These are phyloP conservation scores for Ferdinandea cuprea DNA, from an alignment of 2,888 invertebrate genomes.

Conservation along the genomic window DNA sequence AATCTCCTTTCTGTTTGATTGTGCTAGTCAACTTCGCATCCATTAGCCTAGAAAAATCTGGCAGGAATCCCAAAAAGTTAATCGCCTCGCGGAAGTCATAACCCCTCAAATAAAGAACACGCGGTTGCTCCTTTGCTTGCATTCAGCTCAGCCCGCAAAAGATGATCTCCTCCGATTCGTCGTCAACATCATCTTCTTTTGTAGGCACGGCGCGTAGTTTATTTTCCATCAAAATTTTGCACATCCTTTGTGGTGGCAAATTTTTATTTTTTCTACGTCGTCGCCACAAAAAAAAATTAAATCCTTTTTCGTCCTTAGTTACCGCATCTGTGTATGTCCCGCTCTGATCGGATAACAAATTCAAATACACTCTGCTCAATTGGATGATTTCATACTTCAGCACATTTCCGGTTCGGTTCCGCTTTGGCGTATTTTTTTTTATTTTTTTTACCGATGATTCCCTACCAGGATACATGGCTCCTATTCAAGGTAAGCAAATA, in stretches of 20 bases:
- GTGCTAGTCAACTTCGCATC: conserved; percentile 35
- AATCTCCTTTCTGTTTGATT: conserved; percentile 44
- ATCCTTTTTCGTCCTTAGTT: not conserved
- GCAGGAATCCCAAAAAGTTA: conserved; percentile 57
- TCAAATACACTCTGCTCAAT: conserved; percentile 70
- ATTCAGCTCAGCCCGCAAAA: conserved; percentile 38
- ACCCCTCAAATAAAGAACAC: conserved; percentile 45
- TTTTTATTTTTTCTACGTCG: conserved; percentile 27
- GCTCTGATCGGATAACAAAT: conserved; percentile 43
- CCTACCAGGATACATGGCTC: conserved; percentile 39
- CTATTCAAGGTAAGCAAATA: conserved; percentile 66
- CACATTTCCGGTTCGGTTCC: conserved; percentile 65
- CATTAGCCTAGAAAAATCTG: conserved; percentile 65
- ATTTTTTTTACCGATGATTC: conserved; percentile 15
- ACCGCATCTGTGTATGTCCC: conserved; percentile 5
- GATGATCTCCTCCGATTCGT: conserved; percentile 9
- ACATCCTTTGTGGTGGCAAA: conserved; percentile 42
- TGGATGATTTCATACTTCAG: conserved; percentile 67
- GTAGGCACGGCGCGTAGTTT: too few relatives aligned
- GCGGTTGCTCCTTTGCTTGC: conserved; percentile 15
- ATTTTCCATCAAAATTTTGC: conserved; percentile 7
- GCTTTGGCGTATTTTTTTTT: conserved; percentile 8
- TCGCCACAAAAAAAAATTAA: not conserved
- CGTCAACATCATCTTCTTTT: not conserved
- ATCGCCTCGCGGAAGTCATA: conserved; percentile 54